These are phyloP conservation scores for Chelonia mydas DNA, from an alignment of 2,797 vertebrate genomes.

Conservation along the genomic window DNA sequence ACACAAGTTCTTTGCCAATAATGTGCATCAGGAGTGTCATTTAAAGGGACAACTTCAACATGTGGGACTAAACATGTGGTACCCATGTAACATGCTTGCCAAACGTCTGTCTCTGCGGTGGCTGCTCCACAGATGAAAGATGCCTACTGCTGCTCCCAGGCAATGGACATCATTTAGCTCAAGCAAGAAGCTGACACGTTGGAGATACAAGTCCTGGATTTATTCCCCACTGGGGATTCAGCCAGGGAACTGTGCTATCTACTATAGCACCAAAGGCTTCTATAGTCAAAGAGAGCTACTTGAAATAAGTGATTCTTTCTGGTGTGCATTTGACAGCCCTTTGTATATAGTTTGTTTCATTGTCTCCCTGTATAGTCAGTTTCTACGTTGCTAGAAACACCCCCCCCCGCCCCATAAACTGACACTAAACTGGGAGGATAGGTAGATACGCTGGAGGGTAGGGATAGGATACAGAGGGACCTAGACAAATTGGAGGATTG, in stretches of 20 bases:
- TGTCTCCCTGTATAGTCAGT: background rate
- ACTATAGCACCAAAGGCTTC: background rate
- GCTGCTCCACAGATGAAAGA: background rate
- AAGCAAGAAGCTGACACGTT: background rate
- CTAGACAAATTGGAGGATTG: no score
- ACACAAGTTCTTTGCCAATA: background rate
- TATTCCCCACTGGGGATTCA: background rate
- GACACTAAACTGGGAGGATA: no score
- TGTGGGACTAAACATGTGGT: background rate
- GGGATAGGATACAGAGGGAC: no score
- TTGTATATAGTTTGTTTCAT: background rate
- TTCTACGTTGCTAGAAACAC: background rate
- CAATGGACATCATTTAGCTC: background rate
- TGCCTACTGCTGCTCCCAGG: background rate
- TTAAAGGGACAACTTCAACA: background rate
- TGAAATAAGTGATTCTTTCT: background rate
- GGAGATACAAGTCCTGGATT: background rate
- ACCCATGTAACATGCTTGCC: background rate
- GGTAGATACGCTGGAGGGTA: no score
- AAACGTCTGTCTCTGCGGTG: background rate
- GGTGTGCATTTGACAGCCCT: background rate
- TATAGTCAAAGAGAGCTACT: background rate
- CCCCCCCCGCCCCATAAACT: no score
- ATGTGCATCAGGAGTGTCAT: background rate
- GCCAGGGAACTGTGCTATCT: background rate